Percentiles rank a stretch among this genome's conserved stretches.
These are phyloP conservation scores for Rugalucina vietnamica DNA, from an alignment of 2,888 invertebrate genomes.

Conservation along the genomic window DNA sequence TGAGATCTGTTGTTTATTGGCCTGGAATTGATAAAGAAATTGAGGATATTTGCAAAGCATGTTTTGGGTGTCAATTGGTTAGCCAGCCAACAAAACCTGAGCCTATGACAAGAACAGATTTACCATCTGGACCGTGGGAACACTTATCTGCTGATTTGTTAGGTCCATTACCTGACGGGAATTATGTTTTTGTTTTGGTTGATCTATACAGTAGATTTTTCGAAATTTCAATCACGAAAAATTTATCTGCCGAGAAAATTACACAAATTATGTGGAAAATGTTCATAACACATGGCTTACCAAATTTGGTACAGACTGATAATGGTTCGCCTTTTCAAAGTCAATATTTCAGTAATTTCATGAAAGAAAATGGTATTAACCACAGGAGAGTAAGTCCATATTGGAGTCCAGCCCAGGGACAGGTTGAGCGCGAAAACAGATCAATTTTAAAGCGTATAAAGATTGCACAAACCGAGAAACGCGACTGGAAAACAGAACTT, in stretches of 20 bases:
- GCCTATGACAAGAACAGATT: constrained; percentile 28
- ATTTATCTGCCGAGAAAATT: constrained; percentile 52
- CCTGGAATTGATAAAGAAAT: constrained; percentile 29
- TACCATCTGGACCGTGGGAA: constrained; percentile 59
- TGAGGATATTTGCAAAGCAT: constrained; percentile 44
- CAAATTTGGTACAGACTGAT: constrained; percentile 55
- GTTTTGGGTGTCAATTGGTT: constrained; percentile 57
- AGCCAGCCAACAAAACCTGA: constrained; percentile 27
- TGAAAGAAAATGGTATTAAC: constrained; percentile 36
- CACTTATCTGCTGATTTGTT: constrained; percentile 61
- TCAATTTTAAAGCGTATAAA: constrained; percentile 47
- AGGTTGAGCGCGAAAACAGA: constrained; percentile 56
- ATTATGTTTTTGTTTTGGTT: constrained; percentile 50
- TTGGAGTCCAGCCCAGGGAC: constrained; percentile 59
- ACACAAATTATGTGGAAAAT: constrained; percentile 29
- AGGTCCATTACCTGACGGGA: constrained; percentile 59
- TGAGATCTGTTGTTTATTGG: constrained; percentile 29
- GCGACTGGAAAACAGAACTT: constrained; percentile 32
- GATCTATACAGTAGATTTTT: constrained; percentile 61
- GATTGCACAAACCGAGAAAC: constrained; percentile 52
- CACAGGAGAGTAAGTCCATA: constrained; percentile 53
- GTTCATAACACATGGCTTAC: constrained; percentile 55
- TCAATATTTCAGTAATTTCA: constrained; percentile 38
- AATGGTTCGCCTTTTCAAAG: constrained; percentile 58
- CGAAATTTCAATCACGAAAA: constrained; percentile 52